Evolutionary conservation across 2,113 vertebrate genomes (phyloP).

Genomic region (Picathartes gymnocephalus): DNA sequence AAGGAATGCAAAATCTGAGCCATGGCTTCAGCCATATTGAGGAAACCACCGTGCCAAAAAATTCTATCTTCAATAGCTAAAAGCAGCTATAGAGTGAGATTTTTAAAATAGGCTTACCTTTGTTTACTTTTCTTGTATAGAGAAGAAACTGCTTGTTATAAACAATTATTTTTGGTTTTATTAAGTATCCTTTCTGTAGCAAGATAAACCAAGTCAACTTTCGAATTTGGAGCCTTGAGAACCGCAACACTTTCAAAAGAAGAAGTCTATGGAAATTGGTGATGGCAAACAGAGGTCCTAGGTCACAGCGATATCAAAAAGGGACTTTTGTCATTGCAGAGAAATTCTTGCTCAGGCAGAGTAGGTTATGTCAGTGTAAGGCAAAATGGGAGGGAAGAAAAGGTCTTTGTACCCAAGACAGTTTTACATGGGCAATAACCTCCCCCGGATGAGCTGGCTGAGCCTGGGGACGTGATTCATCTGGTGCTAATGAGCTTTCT

Average conservation of each 20-base stretch:
- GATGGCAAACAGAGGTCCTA: not conserved
- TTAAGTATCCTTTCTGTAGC: not conserved
- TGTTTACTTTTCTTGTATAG: not conserved
- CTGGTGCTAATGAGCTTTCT: constrained; percentile 13
- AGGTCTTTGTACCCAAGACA: not conserved
- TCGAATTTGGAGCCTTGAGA: not conserved
- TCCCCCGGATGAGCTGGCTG: not conserved
- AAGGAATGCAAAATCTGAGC: not conserved
- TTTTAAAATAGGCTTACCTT: not conserved
- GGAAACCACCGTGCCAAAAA: not conserved
- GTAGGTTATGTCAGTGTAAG: not conserved
- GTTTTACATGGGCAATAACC: not conserved
- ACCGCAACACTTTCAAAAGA: not conserved
- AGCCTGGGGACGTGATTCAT: not conserved
- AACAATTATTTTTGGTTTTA: not conserved
- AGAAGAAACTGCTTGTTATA: not conserved
- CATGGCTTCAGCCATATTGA: not conserved
- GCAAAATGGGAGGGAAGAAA: not conserved
- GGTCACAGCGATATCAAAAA: not conserved
- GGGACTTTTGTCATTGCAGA: not conserved
- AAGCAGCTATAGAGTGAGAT: not conserved
- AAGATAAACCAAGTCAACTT: not conserved
- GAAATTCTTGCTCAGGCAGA: not conserved
- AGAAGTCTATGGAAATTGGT: not conserved
- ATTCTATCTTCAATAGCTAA: not conserved